A percentile compares a stretch with the other conserved stretches of the same genome.
Conservation (phyloP, 2,888 invertebrate species). For the Sialis fuliginosa region DNA sequence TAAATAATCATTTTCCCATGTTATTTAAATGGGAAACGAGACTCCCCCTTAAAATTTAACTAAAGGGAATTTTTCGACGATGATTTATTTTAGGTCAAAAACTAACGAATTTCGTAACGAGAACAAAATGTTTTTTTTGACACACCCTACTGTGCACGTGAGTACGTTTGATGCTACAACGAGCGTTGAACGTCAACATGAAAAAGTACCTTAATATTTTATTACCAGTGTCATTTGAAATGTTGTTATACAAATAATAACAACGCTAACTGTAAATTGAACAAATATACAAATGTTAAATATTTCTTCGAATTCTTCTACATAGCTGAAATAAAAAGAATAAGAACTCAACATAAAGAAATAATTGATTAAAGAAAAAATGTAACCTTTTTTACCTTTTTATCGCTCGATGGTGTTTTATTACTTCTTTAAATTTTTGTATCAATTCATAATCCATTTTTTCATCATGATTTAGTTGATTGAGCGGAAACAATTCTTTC, state of each 20-base stretch:
- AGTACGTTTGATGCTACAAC: too few relatives aligned
- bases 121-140: too few relatives aligned
- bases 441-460: background rate
- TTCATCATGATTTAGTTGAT: background rate
- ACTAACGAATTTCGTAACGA: too few relatives aligned
- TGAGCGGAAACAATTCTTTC: too few relatives aligned
- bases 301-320: constrained; percentile 17
- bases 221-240: constrained; percentile 21
- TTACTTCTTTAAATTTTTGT: constrained; percentile 9
- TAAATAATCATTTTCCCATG: too few relatives aligned
- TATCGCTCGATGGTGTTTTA: constrained; percentile 13
- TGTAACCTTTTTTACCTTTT: constrained; percentile 10
- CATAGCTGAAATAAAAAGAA: constrained; percentile 13
- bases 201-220: background rate
- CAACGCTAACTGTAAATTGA: constrained; percentile 19
- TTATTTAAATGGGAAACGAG: too few relatives aligned
- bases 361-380: background rate
- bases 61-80: too few relatives aligned
- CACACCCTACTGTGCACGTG: too few relatives aligned
- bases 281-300: constrained; percentile 17
- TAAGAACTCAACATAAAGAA: background rate
- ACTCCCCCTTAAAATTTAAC: too few relatives aligned
- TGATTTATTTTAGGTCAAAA: too few relatives aligned
- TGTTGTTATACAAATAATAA: constrained; percentile 22
- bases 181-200: too few relatives aligned